Evolutionary conservation across 2,888 invertebrate species (phyloP).

Genomic region (Labia minor): DNA sequence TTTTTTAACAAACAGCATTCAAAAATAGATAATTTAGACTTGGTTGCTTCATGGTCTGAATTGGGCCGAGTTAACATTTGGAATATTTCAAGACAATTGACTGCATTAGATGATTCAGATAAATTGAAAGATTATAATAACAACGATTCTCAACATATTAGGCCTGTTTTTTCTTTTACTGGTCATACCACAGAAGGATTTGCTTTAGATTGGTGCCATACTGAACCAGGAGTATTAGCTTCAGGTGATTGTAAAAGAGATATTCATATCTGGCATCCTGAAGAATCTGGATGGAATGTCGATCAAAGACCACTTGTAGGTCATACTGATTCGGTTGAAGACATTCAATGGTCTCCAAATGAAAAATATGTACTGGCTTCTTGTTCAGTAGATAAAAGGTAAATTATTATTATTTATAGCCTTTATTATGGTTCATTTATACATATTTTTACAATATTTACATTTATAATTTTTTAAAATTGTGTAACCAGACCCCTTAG

Average conservation of each 20-base stretch:
- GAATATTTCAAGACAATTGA: constrained; percentile 72
- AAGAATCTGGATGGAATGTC: constrained; percentile 74
- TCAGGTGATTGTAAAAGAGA: constrained; percentile 89
- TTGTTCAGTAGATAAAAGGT: constrained; percentile 75
- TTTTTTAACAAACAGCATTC: constrained; percentile 40
- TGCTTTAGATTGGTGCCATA: constrained; percentile 85
- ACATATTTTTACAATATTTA: too few species aligned
- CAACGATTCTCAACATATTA: constrained; percentile 39
- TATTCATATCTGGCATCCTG: constrained; percentile 87
- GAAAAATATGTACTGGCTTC: constrained; percentile 79
- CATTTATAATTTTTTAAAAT: too few species aligned
- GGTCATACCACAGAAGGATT: constrained; percentile 88
- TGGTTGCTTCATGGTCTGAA: constrained; percentile 95
- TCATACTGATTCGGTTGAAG: constrained; percentile 90
- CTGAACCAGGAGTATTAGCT: constrained; percentile 62
- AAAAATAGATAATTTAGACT: constrained; percentile 49
- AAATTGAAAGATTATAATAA: constrained; percentile 37
- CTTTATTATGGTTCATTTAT: too few species aligned
- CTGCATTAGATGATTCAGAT: constrained; percentile 61
- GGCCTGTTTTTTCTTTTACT: constrained; percentile 72
- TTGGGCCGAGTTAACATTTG: constrained; percentile 84
- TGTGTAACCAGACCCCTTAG: too few species aligned
- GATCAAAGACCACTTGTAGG: constrained; percentile 80
- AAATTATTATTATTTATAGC: constrained; percentile 22
- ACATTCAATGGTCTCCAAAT: constrained; percentile 97